Base-by-base conservation (phyloP, 2,888 invertebrate species). In the Altica lythri region DNA sequence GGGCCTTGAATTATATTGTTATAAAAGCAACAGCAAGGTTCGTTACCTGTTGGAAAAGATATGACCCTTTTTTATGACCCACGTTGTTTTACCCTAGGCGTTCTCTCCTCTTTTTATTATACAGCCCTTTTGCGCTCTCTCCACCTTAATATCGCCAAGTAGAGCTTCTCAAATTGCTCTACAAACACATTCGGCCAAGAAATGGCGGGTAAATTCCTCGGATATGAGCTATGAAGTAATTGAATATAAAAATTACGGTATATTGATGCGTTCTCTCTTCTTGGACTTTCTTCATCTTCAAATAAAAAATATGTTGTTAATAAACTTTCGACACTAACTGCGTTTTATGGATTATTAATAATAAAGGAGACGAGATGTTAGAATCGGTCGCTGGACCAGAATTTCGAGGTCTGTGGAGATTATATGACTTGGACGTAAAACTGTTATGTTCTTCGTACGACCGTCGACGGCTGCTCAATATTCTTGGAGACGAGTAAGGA, bases 11-110 rank as follows among this genome's bases (percentile, higher is more conserved):
- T 55, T 60, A 57, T 57, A 55, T 50, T 42, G 55, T 57, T 45
- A 47, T 53, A 49, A 29, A 25, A 46, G 42, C 42, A 35, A 27
- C 49, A 19, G 34, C 40, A 30, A 40, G 51, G 45, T 60, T 60
- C 55, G 57, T 60, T 60, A 62, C 59, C 60, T 62, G 62, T 56
- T 45, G 62, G 57, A 35, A 47, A 43, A 58, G 56, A 62, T 60
- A 60, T 53, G 60, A 51, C 62, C 45, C 47, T 58, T 62, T 40
- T 61, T 61, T 59, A 61, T 52, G 51, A 53, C 53, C 45, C 40
- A 10, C 38, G 45, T 57, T 56, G 53, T 58, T 58, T 56, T 58
- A 60, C 54, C 55, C 48, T 49, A 46, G 45, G 48, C n/a, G n/a
- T 54, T 51, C 58, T 60, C 60, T 45, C 30, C 50, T 35, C 25